These are phyloP conservation scores for Pseudomyrmex cubaensis DNA, from an alignment of 1,140 invertebrate genomes.

Conservation along the genomic window DNA sequence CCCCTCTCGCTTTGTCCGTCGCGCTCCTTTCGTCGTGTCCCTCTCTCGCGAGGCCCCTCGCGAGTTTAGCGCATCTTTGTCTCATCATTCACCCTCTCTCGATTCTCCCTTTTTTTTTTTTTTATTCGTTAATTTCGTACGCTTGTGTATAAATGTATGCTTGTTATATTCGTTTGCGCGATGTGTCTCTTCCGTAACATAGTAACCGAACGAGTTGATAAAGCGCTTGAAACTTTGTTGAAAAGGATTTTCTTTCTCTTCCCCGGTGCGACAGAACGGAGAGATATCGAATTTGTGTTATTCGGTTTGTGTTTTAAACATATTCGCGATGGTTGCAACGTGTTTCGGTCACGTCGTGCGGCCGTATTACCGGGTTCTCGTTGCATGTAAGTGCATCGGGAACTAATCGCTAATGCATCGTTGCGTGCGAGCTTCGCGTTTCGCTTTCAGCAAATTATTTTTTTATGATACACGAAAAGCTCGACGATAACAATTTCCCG, in stretches of 20 bases:
- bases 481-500: background rate
- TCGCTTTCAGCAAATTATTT: slow-evolving; percentile 23
- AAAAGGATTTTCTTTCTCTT: too few species aligned
- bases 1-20: slow-evolving; percentile 26
- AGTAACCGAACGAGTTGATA: too few species aligned
- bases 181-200: too few species aligned
- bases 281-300: too few species aligned
- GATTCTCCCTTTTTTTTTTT: slow-evolving; percentile 12
- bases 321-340: background rate
- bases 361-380: background rate
- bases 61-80: slow-evolving; percentile 12
- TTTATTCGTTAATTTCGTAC: slow-evolving; percentile 28
- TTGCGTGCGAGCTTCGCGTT: slow-evolving; percentile 14
- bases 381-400: slow-evolving; percentile 20
- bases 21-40: background rate
- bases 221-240: too few species aligned
- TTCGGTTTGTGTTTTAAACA: slow-evolving; percentile 11
- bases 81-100: background rate
- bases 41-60: slow-evolving; percentile 9
- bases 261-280: too few species aligned
- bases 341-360: background rate
- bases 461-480: slow-evolving; percentile 12
- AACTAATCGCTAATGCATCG: background rate
- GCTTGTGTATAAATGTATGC: too few species aligned
- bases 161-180: too few species aligned